Evolutionary conservation across 2,888 invertebrate species (phyloP), one percentile per base, ranked within the genome.

Genomic region (Uropetala carovei): DNA sequence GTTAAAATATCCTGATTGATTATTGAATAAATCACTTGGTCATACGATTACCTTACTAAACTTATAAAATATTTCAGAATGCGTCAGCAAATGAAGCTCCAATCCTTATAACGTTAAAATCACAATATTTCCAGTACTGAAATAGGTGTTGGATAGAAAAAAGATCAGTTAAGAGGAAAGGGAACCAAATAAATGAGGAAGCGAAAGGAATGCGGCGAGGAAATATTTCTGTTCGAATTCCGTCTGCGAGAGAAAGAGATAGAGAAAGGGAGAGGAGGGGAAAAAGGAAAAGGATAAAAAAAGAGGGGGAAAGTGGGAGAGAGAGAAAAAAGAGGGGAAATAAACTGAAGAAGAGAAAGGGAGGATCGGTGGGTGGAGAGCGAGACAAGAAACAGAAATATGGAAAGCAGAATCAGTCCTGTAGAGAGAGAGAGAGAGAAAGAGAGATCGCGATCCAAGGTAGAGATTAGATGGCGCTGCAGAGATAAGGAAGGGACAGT

Each of bases 381-480:
- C 43, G 43, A 43, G 43, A 43, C 43, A 43, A 43, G 43, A 43
- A 43, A 64, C 64, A 3, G 64, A 14, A 64, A 64, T 64, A 64
- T 64, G 64, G 64, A 64, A 64, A 64, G 64, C 64, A 16, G 64
- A 64, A 43, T 43, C 43, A 43, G 43, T 3, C 43, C 43, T 43
- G 22, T 4, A 13, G n/a, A 85, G 16, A 60, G 59, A 59, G n/a
- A 18, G 16, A 58, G 59, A 86, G 0, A 58, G 22, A 14, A 59
- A 18, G 27, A n/a, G 56, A 57, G 57, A 83, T 83, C 56, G 83
- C 83, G 83, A 83, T 83, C 43, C 83, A 18, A 57, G 83, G 83
- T n/a, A 9, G 57, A 16, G 83, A 83, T 83, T 57, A 83, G 83
- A 83, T 83, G 83, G 83, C 59, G 86, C 59, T 14, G 27, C 0